Evolutionary conservation across 2,888 invertebrate genomes (phyloP), one percentile per base, ranked within the genome.

Genomic region (Cyclophora punctaria): DNA sequence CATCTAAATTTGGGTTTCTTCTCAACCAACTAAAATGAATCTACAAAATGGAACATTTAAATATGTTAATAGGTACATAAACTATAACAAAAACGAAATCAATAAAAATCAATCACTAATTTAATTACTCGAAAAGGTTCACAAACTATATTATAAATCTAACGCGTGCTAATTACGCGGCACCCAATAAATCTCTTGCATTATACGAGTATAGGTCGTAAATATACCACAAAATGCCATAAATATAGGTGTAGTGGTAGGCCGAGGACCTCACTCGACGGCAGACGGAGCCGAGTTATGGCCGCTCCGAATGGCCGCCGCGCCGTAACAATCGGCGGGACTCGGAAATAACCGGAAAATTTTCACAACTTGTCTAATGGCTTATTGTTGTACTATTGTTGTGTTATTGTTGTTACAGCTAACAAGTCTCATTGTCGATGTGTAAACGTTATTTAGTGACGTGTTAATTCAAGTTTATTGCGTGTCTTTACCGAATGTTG

Each of bases 311-410:
- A 78, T 73, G 74, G 71, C 74, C 74, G 75, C 63, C 60, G 65
- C 73, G 71, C 67, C 75, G 70, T 79, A 80, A 82, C 87, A 81
- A 85, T 85, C 81, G 79, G 71, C 74, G 80, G 80, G 83, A 87
- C 86, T 86, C 83, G 81, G 80, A 86, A 87, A 87, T 83, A 81
- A 82, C 83, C 83, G 83, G 87, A 85, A 87, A 87, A 86, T 86
- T 80, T 85, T 80, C 73, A 78, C 83, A 78, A 80, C 73, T 78
- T 82, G 79, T 85, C 86, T 87, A 87, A 87, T 86, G 76, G 85
- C 78, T 80, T 82, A 87, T 85, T 87, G 85, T 86, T 86, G 80
- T 81, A 69, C 67, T 62, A 73, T 71, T 72, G 73, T 71, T 68
- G 71, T 72, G 66, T 73, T 70, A 69, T 73, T 71, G 69, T 69